Evolutionary conservation across 2,113 vertebrate genomes (phyloP).

Genomic region (Mustela nigripes): DNA sequence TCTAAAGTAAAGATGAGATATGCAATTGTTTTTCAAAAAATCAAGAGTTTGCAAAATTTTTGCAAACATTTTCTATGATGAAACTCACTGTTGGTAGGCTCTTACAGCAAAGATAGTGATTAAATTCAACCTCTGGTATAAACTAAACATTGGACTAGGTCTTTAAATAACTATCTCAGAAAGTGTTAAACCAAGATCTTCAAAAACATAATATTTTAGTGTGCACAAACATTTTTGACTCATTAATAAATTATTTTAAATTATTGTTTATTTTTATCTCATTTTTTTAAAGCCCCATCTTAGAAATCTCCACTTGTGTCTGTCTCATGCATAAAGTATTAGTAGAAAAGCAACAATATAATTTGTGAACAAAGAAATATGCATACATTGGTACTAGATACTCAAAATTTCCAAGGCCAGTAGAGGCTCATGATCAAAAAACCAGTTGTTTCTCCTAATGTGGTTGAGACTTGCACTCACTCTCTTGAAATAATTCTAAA

Average conservation of each 20-base stretch:
- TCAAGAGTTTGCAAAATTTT: not conserved
- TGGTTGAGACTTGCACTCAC: not conserved
- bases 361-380: not conserved
- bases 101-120: constrained; percentile 2
- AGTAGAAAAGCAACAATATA: not conserved
- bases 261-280: constrained; percentile 7
- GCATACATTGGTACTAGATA: not conserved
- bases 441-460: not conserved
- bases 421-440: not conserved
- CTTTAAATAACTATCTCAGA: constrained; percentile 53
- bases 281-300: not conserved
- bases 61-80: not conserved
- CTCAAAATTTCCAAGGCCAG: not conserved
- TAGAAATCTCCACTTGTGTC: not conserved
- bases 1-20: not conserved
- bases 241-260: constrained; percentile 49
- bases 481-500: not conserved
- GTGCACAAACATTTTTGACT: constrained; percentile 24
- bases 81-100: not conserved
- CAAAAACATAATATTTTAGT: not conserved
- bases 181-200: constrained; percentile 42
- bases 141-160: constrained; percentile 26
- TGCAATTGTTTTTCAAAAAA: not conserved
- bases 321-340: constrained; percentile 13
- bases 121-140: constrained; percentile 18